Percentiles rank a stretch among this genome's conserved stretches.
These are phyloP conservation scores for Accipiter virgatus DNA, from an alignment of 2,113 vertebrate species.

Conservation along the genomic window DNA sequence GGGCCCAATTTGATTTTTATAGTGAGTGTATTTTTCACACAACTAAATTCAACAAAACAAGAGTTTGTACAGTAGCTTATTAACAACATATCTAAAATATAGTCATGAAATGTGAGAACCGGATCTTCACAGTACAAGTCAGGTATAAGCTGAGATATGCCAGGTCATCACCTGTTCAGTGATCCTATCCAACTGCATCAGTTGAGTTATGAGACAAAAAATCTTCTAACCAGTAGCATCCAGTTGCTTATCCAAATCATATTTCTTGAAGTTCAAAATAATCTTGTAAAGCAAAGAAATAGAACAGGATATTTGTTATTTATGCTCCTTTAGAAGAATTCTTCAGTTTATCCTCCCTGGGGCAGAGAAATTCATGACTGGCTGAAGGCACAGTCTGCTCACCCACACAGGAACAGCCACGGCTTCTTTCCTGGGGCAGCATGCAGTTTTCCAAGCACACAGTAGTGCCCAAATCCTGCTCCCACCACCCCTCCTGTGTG, in stretches of 20 bases:
- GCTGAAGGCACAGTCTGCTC: background rate
- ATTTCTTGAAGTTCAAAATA: background rate
- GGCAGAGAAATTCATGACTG: background rate
- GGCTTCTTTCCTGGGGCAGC: background rate
- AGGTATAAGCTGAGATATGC: background rate
- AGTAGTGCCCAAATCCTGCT: background rate
- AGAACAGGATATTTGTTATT: background rate
- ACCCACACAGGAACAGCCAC: background rate
- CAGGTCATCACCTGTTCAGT: background rate
- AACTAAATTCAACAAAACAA: background rate
- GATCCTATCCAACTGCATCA: background rate
- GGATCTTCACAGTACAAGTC: background rate
- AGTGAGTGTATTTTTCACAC: background rate
- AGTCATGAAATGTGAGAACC: slow-evolving; percentile 13
- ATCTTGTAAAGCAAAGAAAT: background rate
- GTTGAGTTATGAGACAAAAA: background rate
- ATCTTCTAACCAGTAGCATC: background rate
- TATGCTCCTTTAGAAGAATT: background rate
- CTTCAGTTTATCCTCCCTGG: background rate
- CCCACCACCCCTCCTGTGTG: background rate
- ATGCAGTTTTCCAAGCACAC: background rate
- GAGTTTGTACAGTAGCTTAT: background rate
- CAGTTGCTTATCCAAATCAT: background rate
- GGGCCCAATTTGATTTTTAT: background rate
- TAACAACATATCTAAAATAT: slow-evolving; percentile 21